Base-by-base conservation (phyloP, 2,888 invertebrate species). In the Graphium colonna region DNA sequence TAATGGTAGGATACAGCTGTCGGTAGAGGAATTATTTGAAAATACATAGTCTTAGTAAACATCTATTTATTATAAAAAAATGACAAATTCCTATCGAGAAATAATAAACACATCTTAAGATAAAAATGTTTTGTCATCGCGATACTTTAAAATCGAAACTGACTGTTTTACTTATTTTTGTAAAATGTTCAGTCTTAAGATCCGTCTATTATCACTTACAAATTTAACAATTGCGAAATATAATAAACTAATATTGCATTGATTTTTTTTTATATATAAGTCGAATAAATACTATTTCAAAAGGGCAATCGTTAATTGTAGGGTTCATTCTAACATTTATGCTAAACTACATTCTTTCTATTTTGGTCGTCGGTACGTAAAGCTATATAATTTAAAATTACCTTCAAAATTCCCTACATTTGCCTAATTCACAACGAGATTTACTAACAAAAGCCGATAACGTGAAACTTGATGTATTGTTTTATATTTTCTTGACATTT, bases 71-170 rank as follows among this genome's bases (percentile, higher is more conserved):
- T 48, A 46, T 41, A 47, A 49, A 51, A 50, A 47, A 40, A 33
- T 44, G 33, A 55, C 40, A 59, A 57, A 49, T 52, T 56, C 50
- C 49, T 56, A 65, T 56, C 60, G 59, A 67, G 75, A 68, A 73
- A 79, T 83, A 82, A 80, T 82, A 81, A 82, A 82, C 79, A 77
- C 71, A 83, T 80, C 81, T 81, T 82, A 83, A 81, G 79, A 81
- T 77, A 63, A 50, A 59, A 58, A 60, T 49, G 39, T 56, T 56
- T 40, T 40, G 58, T 63, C 63, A 40, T 60, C 55, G 63, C 63
- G 64, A 58, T 53, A 47, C 31, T 9, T 36, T 12, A 36, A 12
- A 36, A 36, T 65, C 66, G 60, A 69, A 58, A 65, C 63, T 66
- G 70, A 63, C 60, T 63, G 68, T 70, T 62, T 67, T 67, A 66